phyloP scores from a whole-genome alignment of 2,888 invertebrate species.

The Ormia ochracea region DNA sequence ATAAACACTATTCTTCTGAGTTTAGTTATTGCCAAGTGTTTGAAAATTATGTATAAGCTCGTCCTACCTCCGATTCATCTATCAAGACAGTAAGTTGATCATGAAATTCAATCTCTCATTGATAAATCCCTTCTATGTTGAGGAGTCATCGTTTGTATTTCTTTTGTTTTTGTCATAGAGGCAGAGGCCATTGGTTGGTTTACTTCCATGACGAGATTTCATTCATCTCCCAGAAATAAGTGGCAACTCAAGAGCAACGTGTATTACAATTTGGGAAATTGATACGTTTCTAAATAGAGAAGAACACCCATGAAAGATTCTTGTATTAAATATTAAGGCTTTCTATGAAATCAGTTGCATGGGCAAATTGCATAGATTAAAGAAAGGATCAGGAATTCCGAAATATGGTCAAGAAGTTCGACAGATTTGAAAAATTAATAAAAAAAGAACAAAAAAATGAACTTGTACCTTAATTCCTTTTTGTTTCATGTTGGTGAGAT shows the following conservation, averaged over 20 bases:
- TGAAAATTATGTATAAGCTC: not conserved
- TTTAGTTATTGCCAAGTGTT: not conserved
- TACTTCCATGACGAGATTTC: conserved; percentile 35
- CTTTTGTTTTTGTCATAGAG: not conserved
- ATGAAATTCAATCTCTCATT: conserved; percentile 57
- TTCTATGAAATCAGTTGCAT: no score
- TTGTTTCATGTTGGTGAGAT: no score
- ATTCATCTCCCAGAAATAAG: conserved; percentile 50
- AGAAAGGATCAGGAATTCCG: no score
- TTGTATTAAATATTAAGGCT: no score
- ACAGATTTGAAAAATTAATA: no score
- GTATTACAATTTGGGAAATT: conserved; percentile 16
- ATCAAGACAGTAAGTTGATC: conserved; percentile 55
- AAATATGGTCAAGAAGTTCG: no score
- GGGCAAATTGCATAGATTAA: no score
- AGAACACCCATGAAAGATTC: not conserved
- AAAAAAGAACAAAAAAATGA: no score
- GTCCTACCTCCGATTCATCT: conserved; percentile 26
- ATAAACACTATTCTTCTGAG: conserved; percentile 29
- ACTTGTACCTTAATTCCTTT: no score
- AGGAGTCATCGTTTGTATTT: not conserved
- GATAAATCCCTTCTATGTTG: conserved; percentile 53
- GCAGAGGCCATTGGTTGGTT: conserved; percentile 35
- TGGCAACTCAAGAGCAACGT: conserved; percentile 25
- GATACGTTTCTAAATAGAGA: conserved; percentile 22